Conservation (phyloP, 2,888 invertebrate genomes). For the Pyrrhia umbra region DNA sequence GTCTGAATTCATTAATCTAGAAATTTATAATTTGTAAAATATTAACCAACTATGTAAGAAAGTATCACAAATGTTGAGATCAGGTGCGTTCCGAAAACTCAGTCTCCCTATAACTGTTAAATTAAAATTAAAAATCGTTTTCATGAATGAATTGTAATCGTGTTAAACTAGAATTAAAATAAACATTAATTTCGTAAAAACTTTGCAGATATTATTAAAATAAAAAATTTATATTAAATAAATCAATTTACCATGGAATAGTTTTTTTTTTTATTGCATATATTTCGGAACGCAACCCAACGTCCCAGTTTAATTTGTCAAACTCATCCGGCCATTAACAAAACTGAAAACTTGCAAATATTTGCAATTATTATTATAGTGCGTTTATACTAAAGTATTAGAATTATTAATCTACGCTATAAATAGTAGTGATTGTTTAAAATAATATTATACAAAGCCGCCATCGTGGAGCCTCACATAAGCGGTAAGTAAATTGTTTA, state of each 20-base stretch:
- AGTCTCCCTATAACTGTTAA: not conserved
- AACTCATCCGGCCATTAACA: slow-evolving; percentile 61
- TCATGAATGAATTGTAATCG: not conserved
- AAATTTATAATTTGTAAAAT: not conserved
- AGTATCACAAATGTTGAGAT: not conserved
- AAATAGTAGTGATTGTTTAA: slow-evolving; percentile 15
- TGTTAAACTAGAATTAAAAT: not conserved
- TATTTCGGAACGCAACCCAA: slow-evolving; percentile 37
- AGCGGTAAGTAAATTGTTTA: slow-evolving; percentile 74
- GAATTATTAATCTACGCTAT: not conserved
- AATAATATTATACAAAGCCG: slow-evolving; percentile 1
- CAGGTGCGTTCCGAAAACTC: slow-evolving; percentile 20
- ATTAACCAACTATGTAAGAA: slow-evolving; percentile 11
- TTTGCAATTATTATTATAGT: slow-evolving; percentile 46
- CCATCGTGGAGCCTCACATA: slow-evolving; percentile 83
- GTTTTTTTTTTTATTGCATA: too few species aligned
- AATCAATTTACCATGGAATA: too few species aligned
- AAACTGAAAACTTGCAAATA: slow-evolving; percentile 49
- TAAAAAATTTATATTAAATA: too few species aligned
- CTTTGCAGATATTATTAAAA: not conserved
- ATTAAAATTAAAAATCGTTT: too few species aligned
- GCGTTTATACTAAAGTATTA: slow-evolving; percentile 17
- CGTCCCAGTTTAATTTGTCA: slow-evolving; percentile 47
- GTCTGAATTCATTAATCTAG: not conserved
- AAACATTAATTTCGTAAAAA: not conserved